phyloP scores from a whole-genome alignment of 2,797 vertebrate genomes.

The Pangasius mekongensis region DNA sequence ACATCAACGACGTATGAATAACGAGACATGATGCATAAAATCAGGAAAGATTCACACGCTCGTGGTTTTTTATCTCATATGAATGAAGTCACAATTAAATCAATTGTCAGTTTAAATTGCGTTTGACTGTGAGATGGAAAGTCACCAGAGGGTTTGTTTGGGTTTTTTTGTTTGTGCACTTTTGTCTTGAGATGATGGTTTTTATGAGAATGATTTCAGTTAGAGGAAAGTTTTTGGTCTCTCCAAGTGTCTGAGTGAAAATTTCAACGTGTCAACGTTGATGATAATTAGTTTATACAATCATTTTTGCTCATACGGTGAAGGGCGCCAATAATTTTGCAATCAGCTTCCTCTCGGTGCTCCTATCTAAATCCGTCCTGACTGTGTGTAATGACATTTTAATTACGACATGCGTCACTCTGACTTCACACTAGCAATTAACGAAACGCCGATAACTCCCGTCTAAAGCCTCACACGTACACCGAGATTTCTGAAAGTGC shows the following conservation, averaged over 20 bases:
- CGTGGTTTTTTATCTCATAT: background rate
- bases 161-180: background rate
- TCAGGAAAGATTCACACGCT: too few relatives aligned
- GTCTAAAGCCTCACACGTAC: background rate
- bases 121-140: background rate
- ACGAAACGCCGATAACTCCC: background rate
- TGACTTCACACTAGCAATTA: background rate
- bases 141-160: background rate
- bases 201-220: background rate
- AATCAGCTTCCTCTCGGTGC: background rate
- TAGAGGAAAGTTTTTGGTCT: background rate
- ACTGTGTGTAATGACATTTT: background rate
- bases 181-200: background rate
- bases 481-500: too few relatives aligned
- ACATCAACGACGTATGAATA: background rate
- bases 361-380: background rate
- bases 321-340: conserved; percentile 6
- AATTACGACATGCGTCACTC: background rate
- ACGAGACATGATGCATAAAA: background rate
- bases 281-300: background rate
- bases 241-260: background rate
- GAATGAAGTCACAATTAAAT: background rate
- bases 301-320: background rate
- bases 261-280: background rate
- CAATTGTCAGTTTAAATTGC: background rate